phyloP scores from a whole-genome alignment of 1,140 invertebrate genomes.

The Arion vulgaris region DNA sequence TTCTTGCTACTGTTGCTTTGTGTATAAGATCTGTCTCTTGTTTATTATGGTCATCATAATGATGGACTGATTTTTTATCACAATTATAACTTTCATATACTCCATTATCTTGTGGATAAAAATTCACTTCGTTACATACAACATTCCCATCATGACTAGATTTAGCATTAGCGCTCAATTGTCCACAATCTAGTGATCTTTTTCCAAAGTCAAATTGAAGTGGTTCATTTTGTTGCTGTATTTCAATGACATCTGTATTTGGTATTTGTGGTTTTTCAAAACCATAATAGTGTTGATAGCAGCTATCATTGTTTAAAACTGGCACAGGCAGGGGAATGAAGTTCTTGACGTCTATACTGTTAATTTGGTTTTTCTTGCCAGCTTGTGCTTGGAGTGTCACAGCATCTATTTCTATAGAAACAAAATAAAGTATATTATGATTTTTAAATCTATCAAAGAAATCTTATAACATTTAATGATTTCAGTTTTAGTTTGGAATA shows the following conservation, averaged over 20 bases:
- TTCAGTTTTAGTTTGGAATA: no score
- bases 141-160: neutral
- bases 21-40: neutral
- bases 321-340: constrained; percentile 50
- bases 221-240: constrained; percentile 46
- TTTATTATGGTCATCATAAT: neutral
- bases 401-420: no score
- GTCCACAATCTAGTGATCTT: neutral
- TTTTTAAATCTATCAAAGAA: no score
- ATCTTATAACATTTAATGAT: no score
- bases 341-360: neutral
- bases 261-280: constrained; percentile 27
- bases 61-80: neutral
- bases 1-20: neutral
- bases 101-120: neutral
- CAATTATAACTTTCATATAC: neutral
- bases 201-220: constrained; percentile 40
- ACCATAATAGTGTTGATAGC: constrained; percentile 33
- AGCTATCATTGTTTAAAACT: constrained; percentile 40
- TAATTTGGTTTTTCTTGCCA: neutral
- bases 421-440: no score
- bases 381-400: neutral
- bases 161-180: neutral
- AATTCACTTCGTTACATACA: neutral
- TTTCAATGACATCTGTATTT: constrained; percentile 23